Evolutionary conservation across 2,888 invertebrate genomes (phyloP), one percentile per base, ranked within the genome.

Genomic region (Lepidocyrtoides sp.): DNA sequence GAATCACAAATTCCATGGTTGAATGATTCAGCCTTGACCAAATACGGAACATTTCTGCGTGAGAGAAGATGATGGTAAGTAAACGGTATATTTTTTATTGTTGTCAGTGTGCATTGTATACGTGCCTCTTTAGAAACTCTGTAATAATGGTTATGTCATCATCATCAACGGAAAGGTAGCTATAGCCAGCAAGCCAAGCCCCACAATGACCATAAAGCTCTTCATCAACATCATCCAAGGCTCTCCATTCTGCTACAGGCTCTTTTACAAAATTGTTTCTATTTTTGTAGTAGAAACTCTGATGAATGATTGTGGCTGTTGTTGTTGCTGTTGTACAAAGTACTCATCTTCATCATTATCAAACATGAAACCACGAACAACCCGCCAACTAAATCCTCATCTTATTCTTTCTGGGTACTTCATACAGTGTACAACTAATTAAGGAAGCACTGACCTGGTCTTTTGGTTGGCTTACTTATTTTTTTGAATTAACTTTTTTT

Each of bases 11-110:
- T 82, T 82, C 72, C 69, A 72, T 69, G 72, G 82, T 57, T 89
- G 89, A 89, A 89, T 57, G 82, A 82, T 89, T 89, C 89, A 89
- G 79, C 89, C 89, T 89, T 89, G 89, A 89, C 89, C 89, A 89
- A 89, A 89, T 89, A 89, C 82, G 82, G 89, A 89, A 82, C 82
- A 66, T 88, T 66, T 79, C 60, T 77, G 87, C 48, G 77, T 63
- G 51, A 69, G 60, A 54, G 88, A 81, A 51, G 87, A 86, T 77
- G 87, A 54, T 66, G 88, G 57, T 17, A 26, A 63, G 63, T 48
- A 51, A 75, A 88, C 86, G 77, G 86, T 77, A 85, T 75, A 72
- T 17, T 57, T 85, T 75, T 75, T 75, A 75, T 75, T 48, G 44
- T 85, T 82, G 83, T 44, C 57, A n/a, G 72, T 36, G 36, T 66